Conservation (phyloP, 2,113 vertebrate genomes). For the Tetrao urogallus region DNA sequence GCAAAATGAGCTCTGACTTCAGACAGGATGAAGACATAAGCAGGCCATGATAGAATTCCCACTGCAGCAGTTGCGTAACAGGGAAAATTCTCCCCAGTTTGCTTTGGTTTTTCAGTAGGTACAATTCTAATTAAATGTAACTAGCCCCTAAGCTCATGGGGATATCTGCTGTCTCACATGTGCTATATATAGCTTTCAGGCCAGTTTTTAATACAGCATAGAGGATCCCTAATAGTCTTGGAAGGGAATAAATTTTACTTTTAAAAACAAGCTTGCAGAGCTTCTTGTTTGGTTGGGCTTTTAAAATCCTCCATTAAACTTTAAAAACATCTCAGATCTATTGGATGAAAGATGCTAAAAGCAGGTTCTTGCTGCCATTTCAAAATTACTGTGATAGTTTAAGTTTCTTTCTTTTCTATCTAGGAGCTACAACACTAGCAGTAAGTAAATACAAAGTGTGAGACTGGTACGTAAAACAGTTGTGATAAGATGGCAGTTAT, state of each 20-base stretch:
- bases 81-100: background rate
- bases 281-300: background rate
- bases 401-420: background rate
- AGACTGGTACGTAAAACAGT: background rate
- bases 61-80: background rate
- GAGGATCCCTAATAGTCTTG: background rate
- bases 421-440: background rate
- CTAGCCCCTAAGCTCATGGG: background rate
- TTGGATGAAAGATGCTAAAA: background rate
- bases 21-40: background rate
- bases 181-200: background rate
- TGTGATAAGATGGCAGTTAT: background rate
- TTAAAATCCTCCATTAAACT: too few species aligned
- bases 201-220: background rate
- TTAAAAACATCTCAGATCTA: background rate
- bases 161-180: background rate
- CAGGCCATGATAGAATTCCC: background rate
- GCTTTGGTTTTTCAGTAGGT: background rate
- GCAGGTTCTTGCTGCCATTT: background rate
- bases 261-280: background rate
- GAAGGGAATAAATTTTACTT: background rate
- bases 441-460: background rate
- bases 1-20: background rate
- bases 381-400: background rate
- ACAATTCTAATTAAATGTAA: background rate